Evolutionary conservation across 2,888 invertebrate genomes (phyloP), one percentile per base, ranked within the genome.

Genomic region (Macrophya annulata): DNA sequence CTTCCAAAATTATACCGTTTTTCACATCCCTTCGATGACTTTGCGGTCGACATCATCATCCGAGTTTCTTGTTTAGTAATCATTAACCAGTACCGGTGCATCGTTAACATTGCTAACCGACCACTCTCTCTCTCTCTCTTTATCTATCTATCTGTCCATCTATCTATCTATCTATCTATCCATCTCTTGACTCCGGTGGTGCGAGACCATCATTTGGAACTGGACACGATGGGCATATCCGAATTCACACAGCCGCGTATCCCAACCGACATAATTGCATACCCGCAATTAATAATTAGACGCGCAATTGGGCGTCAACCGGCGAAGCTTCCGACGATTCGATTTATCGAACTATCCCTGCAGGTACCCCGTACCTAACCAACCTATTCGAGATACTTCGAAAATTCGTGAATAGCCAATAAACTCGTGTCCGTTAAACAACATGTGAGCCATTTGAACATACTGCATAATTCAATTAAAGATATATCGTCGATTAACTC

Each of bases 211-310:
- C 76, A 51, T 74, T 45, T 21, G 45, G 45, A 12, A 45, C 72
- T 45, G 45, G 45, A 74, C 72, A 43, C 43, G 12, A 40, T 51
- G 51, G 72, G 76, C 51, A 77, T 31, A 51, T 77, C 77, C 43
- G 37, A 55, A 17, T 37, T 17, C 21, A 62, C 25, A 59, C 62
- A 62, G 37, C 0, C 48, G n/a, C 83, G 71, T 71, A 83, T 68
- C 15, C 83, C 65, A 86, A 76, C 86, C 88, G 84, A 84, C 90
- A 90, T 91, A 92, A 92, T 92, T 92, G 90, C 90, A 88, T 90
- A 89, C 89, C 89, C 90, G 87, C 90, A 90, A 92, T 92, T 92
- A 91, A 92, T 92, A 92, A 92, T 92, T 92, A 92, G 92, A 91
- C 91, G 90, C 88, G 89, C 91, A 89, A 91, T 91, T 90, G 92